These are phyloP conservation scores for Ischnus inquisitorius DNA, from an alignment of 2,888 invertebrate species.

Conservation along the genomic window DNA sequence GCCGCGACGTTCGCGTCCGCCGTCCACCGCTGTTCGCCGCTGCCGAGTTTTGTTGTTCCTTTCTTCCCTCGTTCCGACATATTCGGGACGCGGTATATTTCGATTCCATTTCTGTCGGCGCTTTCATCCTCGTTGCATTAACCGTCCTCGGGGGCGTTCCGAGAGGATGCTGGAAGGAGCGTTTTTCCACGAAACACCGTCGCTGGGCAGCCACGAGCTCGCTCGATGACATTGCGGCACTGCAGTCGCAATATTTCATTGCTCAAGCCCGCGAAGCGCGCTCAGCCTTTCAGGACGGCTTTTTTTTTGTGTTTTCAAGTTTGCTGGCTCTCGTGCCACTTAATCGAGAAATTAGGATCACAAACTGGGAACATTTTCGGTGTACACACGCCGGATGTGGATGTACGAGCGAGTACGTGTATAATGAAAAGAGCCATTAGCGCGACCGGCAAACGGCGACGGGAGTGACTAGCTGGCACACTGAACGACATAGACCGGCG, in stretches of 20 bases:
- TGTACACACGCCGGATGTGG: not conserved
- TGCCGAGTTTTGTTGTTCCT: not conserved
- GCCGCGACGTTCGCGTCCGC: constrained; percentile 46
- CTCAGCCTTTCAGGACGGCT: not conserved
- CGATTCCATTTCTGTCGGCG: constrained; percentile 10
- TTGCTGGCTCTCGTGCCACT: constrained; percentile 14
- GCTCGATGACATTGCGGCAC: constrained; percentile 39
- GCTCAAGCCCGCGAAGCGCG: constrained; percentile 30
- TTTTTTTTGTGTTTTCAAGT: constrained; percentile 17
- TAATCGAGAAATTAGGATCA: constrained; percentile 26
- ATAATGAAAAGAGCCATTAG: constrained; percentile 6
- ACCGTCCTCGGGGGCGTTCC: not conserved
- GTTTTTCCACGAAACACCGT: constrained; percentile 12
- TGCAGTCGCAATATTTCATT: constrained; percentile 59
- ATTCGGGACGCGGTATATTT: constrained; percentile 39
- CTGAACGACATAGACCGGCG: constrained; percentile 10
- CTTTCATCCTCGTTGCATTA: constrained; percentile 43
- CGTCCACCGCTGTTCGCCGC: constrained; percentile 3
- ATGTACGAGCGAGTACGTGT: not conserved
- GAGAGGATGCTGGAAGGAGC: constrained; percentile 14
- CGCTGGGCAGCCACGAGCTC: constrained; percentile 2
- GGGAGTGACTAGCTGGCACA: not conserved
- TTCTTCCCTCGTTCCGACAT: constrained; percentile 20
- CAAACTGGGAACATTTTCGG: not conserved
- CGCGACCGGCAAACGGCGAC: constrained; percentile 11